Base-by-base conservation (phyloP, 2,888 invertebrate species). In the Drosophila kokeensis region DNA sequence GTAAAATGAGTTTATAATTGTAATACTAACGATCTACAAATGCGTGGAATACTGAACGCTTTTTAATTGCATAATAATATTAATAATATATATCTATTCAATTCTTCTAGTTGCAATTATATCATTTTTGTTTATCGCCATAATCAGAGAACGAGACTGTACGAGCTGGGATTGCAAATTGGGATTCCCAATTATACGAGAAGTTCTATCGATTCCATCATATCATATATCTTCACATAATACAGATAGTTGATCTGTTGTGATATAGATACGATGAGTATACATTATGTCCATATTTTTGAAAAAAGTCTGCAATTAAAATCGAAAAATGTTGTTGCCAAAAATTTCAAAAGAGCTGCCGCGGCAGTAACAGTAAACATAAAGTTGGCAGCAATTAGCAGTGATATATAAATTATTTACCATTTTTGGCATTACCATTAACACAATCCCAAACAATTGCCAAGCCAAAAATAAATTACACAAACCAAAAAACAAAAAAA, bases 351-450 rank as follows among this genome's bases (percentile, higher is more conserved):
- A 65, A 50, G 62, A 40, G 61, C 61, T 48, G 58, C 55, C 29
- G 58, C 55, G 34, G 38, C 38, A n/a, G 29, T 32, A 55, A 15
- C 70, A 80, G 67, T 78, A 80, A 80, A 86, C 88, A 86, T 81
- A 86, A 76, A 87, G 88, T 86, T 86, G 85, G 85, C 85, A 87
- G 82, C 83, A 86, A 81, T 83, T 82, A 83, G 79, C 76, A 76
- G 73, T 77, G 73, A 55, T 55, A 76, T 77, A 81, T 79, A 81
- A 83, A 82, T 81, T 77, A 83, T 87, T 87, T 82, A 82, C 59
- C 76, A 74, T 81, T 79, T 84, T 84, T 80, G 84, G 83, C 81
- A 79, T 76, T 81, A 76, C 81, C 81, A 87, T 78, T 84, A 83
- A 86, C 87, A 86, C 79, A 79, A 71, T 74, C 65, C 65, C 40